Base-by-base conservation (phyloP, 2,888 invertebrate species). In the Sthenelais limicola region DNA sequence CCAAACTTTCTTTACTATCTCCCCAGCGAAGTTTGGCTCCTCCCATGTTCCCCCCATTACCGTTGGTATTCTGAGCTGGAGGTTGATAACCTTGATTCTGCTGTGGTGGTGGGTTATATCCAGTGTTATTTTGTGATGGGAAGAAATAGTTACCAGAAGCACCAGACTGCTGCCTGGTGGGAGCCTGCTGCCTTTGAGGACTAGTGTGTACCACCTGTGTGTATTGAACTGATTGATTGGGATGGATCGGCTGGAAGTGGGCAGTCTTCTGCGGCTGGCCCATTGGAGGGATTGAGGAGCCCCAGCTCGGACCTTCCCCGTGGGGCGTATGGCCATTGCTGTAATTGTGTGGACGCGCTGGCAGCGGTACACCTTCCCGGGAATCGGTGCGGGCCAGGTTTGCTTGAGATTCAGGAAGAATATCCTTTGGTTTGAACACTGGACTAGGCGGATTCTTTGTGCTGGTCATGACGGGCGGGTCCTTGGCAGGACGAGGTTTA, bases 221-320 rank as follows among this genome's bases (percentile, higher is more conserved):
- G 43, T 62, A 62, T 43, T 35, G 62, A 24, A 38, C 38, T 12
- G 62, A 1, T 26, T 62, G n/a, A 12, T 15, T 1, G 21, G 18
- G 35, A 43, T 62, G 38, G 62, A 62, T 62, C 26, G 62, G 62
- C 62, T 35, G 26, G 28, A 62, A 62, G 62, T 62, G 62, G 21
- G 62, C 62, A n/a, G 9, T 62, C 62, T 62, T 62, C 62, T 62
- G 62, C 24, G 24, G n/a, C 38, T 38, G 35, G 3, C 33, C 7
- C 32, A n/a, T n/a, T n/a, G 7, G 9, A 5, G 35, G 62, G 38
- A 35, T 56, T 5, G 18, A 3, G 56, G 32, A 56, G 56, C 56
- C 56, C 5, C 21, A n/a, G 4, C 3, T 28, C 15, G 3, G 1
- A 2, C 1, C 28, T 3, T 21, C 3, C 3, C 56, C 56, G 5